Conservation (phyloP, 2,888 invertebrate species). For the Creontiades dilutus region DNA sequence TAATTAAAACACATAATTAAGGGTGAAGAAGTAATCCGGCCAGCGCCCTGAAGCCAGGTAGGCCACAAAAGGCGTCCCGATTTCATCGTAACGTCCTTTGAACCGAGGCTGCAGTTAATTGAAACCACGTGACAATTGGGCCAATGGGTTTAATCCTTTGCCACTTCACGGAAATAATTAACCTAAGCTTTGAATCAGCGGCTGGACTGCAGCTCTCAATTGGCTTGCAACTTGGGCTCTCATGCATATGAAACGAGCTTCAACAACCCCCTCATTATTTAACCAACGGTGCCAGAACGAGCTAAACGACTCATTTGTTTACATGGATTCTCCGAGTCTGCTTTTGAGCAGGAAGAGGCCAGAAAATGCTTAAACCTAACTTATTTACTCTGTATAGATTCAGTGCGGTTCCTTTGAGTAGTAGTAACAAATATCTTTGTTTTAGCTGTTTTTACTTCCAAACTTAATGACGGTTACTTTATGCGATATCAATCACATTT, state of each 20-base stretch:
- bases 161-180: conserved; percentile 44
- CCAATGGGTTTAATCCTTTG: conserved; percentile 41
- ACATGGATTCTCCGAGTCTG: neutral
- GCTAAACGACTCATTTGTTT: conserved; percentile 36
- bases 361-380: neutral
- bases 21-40: conserved; percentile 46
- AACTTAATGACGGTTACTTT: too few species aligned
- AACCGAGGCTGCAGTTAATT: conserved; percentile 30
- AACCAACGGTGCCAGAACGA: conserved; percentile 27
- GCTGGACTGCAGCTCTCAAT: conserved; percentile 20
- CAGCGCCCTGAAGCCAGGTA: neutral
- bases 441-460: too few species aligned
- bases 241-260: conserved; percentile 39
- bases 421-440: too few species aligned
- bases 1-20: conserved; percentile 64
- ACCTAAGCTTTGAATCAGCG: conserved; percentile 12
- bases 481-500: too few species aligned
- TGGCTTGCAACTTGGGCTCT: conserved; percentile 4
- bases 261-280: conserved; percentile 5
- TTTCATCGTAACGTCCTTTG: neutral
- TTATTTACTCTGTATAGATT: neutral
- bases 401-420: too few species aligned
- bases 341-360: neutral
- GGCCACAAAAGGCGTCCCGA: conserved; percentile 11
- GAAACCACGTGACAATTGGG: conserved; percentile 32